Conservation (phyloP, 2,113 vertebrate species). For the Thalassoma bifasciatum region DNA sequence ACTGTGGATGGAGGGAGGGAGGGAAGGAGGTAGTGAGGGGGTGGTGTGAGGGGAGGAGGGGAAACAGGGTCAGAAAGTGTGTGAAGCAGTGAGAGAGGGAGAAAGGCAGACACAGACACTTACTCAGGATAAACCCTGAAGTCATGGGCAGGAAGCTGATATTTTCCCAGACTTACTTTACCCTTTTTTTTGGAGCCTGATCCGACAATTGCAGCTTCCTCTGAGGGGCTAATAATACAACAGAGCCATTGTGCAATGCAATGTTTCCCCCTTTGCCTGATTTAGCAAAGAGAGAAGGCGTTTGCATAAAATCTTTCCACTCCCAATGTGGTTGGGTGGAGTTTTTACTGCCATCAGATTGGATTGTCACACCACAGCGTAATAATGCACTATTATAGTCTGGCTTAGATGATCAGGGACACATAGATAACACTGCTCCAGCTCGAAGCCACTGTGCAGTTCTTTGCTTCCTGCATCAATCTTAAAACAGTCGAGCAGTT, state of each 20-base stretch:
- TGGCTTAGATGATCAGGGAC: conserved; percentile 54
- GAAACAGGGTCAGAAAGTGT: conserved; percentile 54
- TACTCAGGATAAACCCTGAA: conserved; percentile 53
- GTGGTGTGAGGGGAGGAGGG: not conserved
- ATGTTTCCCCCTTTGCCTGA: conserved; percentile 67
- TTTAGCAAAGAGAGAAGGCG: conserved; percentile 64
- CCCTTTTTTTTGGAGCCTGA: conserved; percentile 65
- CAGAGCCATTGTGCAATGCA: conserved; percentile 73
- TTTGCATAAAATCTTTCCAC: conserved; percentile 72
- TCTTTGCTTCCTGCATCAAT: not conserved
- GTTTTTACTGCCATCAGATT: conserved; percentile 73
- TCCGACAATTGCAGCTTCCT: conserved; percentile 76
- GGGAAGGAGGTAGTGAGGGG: not conserved
- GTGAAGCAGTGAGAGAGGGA: conserved; percentile 42
- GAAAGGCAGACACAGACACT: conserved; percentile 44
- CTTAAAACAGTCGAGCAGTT: not conserved
- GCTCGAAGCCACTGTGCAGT: conserved; percentile 8
- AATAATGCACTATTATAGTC: conserved; percentile 66
- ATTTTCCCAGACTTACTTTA: conserved; percentile 78
- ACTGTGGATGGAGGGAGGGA: conserved; percentile 30
- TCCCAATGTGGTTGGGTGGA: conserved; percentile 65
- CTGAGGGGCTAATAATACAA: conserved; percentile 79
- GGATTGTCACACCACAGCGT: conserved; percentile 63
- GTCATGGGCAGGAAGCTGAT: conserved; percentile 73
- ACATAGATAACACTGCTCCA: conserved; percentile 38